Percentiles rank a stretch among this genome's conserved stretches.
These are phyloP conservation scores for Labia minor DNA, from an alignment of 2,888 invertebrate genomes.

Conservation along the genomic window DNA sequence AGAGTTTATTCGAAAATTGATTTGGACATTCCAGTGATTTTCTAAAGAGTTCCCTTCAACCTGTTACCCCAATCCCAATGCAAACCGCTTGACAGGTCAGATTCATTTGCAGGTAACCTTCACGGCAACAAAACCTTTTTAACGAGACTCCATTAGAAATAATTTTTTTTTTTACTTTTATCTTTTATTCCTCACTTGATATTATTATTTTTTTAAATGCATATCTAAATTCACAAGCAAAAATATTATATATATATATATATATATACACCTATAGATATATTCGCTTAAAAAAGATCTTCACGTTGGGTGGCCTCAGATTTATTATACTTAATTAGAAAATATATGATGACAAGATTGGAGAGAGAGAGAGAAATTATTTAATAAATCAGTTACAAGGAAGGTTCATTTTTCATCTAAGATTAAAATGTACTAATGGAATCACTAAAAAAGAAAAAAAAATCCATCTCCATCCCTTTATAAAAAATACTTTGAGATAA, in stretches of 20 bases:
- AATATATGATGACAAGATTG: slow-evolving; percentile 2
- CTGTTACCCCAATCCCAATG: neutral
- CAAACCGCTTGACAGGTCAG: neutral
- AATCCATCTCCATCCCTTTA: no score
- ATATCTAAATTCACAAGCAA: no score
- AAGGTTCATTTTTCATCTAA: no score
- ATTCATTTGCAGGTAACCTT: neutral
- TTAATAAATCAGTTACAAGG: no score
- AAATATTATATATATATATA: no score
- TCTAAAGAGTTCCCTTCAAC: neutral
- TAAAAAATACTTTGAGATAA: no score
- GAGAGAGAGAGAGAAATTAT: neutral
- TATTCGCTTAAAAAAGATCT: neutral
- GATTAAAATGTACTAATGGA: no score
- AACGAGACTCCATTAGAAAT: neutral
- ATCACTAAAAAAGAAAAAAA: no score
- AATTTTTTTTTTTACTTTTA: neutral
- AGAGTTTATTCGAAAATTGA: no score
- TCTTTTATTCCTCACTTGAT: no score
- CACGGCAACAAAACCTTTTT: neutral
- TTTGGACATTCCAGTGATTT: no score
- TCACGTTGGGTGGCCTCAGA: neutral
- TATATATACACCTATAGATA: no score
- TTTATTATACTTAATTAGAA: slow-evolving; percentile 7
- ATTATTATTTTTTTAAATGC: neutral